Base-by-base conservation (phyloP, 2,113 vertebrate genomes). In the Pristiophorus japonicus region DNA sequence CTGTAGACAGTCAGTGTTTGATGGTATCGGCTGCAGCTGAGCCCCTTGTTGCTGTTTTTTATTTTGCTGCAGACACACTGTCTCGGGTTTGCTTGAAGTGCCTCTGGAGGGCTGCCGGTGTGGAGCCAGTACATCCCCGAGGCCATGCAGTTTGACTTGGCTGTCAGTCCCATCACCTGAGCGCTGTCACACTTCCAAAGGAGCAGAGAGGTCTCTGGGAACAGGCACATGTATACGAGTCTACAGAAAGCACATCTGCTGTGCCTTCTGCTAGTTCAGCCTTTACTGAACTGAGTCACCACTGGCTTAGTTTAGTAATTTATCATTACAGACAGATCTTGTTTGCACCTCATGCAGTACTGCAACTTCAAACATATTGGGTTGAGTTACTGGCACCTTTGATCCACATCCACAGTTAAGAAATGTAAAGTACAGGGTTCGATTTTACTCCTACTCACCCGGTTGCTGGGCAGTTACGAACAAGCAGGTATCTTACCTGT, bases 31-130 rank as follows among this genome's bases (percentile, higher is more conserved):
- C 62, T 59, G 91, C 87, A 91, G 85, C 85, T 91, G 85, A 70
- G 51, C 94, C 91, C 47, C 63, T 67, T 95, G 85, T 96, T 10
- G 0, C 22, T 38, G 96, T 96, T 95, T 51, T 92, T 63, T 63
- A 92, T 38, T 63, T 27, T 81, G 78, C 96, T 95, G 95, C 27
- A 95, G 96, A 96, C 2, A 95, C 95, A 67, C 34, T 87, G 95
- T 24, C 95, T 96, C 78, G 95, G 45, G 42, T 96, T 96, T 96
- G 95, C 88, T 96, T 96, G 95, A 66, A 94, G 94, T 95, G 75
- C 38, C 96, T 70, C 85, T 96, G 73, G 85, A 96, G 95, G 66
- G 93, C 12, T 42, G 0, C 65, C 2, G 59, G 92, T 1, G 87
- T 47, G 27, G 73, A 96, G 95, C 96, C 94, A 84, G 78, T 6